Conservation (phyloP, 2,113 vertebrate genomes). For the Oreochromis niloticus region DNA sequence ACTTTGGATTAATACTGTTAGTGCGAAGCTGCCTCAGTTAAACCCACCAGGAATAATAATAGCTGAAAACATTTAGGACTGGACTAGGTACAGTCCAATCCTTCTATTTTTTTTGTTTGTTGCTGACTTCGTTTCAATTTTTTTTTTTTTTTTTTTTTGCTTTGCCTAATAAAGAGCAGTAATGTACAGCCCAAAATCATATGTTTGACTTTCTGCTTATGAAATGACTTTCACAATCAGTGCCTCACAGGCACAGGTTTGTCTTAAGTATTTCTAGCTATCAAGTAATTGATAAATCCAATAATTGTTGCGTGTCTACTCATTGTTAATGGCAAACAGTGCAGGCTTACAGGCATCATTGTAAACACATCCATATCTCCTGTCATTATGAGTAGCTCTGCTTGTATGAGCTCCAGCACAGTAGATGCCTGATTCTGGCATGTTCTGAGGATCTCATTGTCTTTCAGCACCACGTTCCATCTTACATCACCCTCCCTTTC, state of each 20-base stretch:
- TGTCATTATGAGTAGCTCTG: neutral
- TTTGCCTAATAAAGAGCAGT: neutral
- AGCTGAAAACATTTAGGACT: neutral
- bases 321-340: neutral
- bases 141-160: too few relatives aligned
- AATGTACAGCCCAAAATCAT: neutral
- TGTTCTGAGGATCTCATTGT: neutral
- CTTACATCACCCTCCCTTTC: neutral
- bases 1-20: neutral
- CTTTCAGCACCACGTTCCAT: conserved; percentile 4
- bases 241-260: neutral
- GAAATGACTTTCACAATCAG: neutral
- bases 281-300: neutral
- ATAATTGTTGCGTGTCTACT: neutral
- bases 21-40: neutral
- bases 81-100: neutral
- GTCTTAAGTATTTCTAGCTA: neutral
- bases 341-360: neutral
- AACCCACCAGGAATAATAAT: neutral
- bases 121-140: neutral
- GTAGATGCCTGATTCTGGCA: neutral
- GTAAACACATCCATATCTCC: neutral
- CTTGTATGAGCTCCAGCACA: neutral
- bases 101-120: neutral
- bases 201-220: neutral